phyloP scores from a whole-genome alignment of 2,888 invertebrate species.

The Cremastinae sp. region DNA sequence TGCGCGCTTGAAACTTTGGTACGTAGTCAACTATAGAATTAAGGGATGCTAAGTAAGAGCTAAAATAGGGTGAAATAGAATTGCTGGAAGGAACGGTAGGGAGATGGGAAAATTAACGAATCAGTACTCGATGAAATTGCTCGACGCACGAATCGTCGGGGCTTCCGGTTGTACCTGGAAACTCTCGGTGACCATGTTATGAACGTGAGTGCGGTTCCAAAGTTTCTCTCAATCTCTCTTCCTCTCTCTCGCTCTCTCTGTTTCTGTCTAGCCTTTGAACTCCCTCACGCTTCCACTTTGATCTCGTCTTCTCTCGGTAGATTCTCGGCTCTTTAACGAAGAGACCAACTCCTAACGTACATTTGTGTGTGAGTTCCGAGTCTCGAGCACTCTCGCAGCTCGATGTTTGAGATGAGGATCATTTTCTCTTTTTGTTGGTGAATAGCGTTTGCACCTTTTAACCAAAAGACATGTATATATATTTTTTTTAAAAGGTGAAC shows the following conservation, averaged over 20 bases:
- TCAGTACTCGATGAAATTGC: conserved; percentile 57
- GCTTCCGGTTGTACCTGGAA: conserved; percentile 41
- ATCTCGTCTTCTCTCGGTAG: conserved; percentile 20
- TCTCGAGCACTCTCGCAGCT: neutral
- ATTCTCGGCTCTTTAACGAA: conserved; percentile 11
- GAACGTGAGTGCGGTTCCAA: conserved; percentile 47
- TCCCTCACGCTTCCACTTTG: conserved; percentile 11
- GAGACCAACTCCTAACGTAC: conserved; percentile 14
- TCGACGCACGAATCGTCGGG: conserved; percentile 49
- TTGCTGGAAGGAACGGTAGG: neutral
- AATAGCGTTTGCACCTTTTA: no score
- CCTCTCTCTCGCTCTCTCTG: conserved; percentile 19
- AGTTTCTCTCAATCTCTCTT: conserved; percentile 31
- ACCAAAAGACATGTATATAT: no score
- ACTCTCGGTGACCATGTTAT: conserved; percentile 44
- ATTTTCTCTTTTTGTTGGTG: no score
- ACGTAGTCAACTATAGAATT: neutral
- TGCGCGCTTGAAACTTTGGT: neutral
- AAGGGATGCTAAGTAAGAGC: neutral
- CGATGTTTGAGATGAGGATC: no score
- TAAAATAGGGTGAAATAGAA: neutral
- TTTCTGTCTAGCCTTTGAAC: conserved; percentile 17
- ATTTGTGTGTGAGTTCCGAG: neutral
- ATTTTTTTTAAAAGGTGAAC: no score
- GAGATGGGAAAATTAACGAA: conserved; percentile 7